These are phyloP conservation scores for Meteorus colon DNA, from an alignment of 2,888 invertebrate species.

Conservation along the genomic window DNA sequence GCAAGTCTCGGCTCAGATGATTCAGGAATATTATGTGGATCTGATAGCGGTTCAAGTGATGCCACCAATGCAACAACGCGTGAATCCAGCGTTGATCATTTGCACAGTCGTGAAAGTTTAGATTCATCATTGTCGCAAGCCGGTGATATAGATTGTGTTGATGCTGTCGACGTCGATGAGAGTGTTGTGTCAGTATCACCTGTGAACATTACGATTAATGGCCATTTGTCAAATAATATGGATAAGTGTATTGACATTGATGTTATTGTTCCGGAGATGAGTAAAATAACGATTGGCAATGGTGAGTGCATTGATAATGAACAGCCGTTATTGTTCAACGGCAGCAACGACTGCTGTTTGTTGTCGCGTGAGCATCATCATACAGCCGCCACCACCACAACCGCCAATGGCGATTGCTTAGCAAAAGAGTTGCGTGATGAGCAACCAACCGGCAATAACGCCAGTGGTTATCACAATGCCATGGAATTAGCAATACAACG, in stretches of 20 bases:
- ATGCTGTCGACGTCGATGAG: constrained; percentile 69
- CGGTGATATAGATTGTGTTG: constrained; percentile 69
- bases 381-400: not conserved
- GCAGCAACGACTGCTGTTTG: constrained; percentile 42
- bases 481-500: constrained; percentile 60
- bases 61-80: constrained; percentile 71
- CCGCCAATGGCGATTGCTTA: constrained; percentile 52
- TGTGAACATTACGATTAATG: constrained; percentile 49
- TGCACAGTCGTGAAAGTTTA: constrained; percentile 83
- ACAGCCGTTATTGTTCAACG: constrained; percentile 38
- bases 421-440: constrained; percentile 55
- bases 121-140: constrained; percentile 80
- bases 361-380: constrained; percentile 22
- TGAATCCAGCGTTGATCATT: constrained; percentile 75
- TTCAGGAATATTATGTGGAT: constrained; percentile 83
- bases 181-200: constrained; percentile 66
- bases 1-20: constrained; percentile 85
- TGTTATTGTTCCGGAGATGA: constrained; percentile 42
- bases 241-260: constrained; percentile 57
- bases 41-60: constrained; percentile 75
- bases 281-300: constrained; percentile 4
- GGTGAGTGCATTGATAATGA: constrained; percentile 6
- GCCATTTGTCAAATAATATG: constrained; percentile 21
- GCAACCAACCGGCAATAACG: constrained; percentile 52
- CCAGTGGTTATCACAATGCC: constrained; percentile 51